Percentiles rank a stretch among this genome's conserved stretches.
These are phyloP conservation scores for Chymomyza fuscimana DNA, from an alignment of 2,888 invertebrate genomes.

Conservation along the genomic window DNA sequence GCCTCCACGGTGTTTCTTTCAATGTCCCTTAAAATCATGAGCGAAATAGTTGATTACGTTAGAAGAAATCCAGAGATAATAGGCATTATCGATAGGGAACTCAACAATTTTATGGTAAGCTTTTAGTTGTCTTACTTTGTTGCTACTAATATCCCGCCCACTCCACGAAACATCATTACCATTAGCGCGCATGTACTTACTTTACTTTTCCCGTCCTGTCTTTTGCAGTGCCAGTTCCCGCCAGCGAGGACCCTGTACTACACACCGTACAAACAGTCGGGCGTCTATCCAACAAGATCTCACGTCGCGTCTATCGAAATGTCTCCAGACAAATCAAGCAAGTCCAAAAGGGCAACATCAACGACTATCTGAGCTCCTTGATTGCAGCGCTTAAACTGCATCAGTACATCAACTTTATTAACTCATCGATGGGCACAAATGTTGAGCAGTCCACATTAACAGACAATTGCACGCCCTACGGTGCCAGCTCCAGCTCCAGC, in stretches of 20 bases:
- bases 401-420: slow-evolving; percentile 80
- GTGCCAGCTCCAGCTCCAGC: slow-evolving; percentile 5
- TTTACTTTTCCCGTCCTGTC: neutral
- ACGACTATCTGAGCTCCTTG: slow-evolving; percentile 81
- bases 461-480: slow-evolving; percentile 53
- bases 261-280: slow-evolving; percentile 88
- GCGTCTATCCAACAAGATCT: slow-evolving; percentile 85
- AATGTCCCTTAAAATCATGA: slow-evolving; percentile 77
- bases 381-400: slow-evolving; percentile 81
- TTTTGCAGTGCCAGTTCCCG: slow-evolving; percentile 82
- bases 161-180: no score
- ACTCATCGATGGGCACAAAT: slow-evolving; percentile 78
- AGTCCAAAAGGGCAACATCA: slow-evolving; percentile 80
- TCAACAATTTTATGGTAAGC: slow-evolving; percentile 77
- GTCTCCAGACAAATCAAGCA: slow-evolving; percentile 83
- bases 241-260: slow-evolving; percentile 84
- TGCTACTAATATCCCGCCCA: neutral
- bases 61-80: slow-evolving; percentile 78
- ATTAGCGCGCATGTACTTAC: no score
- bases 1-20: slow-evolving; percentile 79
- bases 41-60: slow-evolving; percentile 77
- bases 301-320: slow-evolving; percentile 85
- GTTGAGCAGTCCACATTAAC: slow-evolving; percentile 71
- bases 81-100: slow-evolving; percentile 77
- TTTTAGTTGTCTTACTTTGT: neutral